Percentiles rank a stretch among this genome's conserved stretches.
phyloP scores from a whole-genome alignment of 2,888 invertebrate genomes.

The Parnassius orleans region DNA sequence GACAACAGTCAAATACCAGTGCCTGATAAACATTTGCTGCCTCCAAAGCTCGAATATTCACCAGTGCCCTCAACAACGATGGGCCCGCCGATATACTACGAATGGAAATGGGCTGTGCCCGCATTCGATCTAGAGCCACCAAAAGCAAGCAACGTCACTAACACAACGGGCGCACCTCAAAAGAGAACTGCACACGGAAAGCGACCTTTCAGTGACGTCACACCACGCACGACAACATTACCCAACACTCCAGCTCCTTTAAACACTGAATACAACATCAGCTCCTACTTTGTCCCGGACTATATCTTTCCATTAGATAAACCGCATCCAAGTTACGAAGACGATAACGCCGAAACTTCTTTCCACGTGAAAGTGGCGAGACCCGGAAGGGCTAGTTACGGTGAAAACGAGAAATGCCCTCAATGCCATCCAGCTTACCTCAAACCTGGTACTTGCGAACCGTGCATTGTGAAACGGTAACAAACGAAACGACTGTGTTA shows the following conservation, averaged over 20 bases:
- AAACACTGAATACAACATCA: slow-evolving; percentile 79
- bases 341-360: slow-evolving; percentile 79
- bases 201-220: slow-evolving; percentile 59
- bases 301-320: slow-evolving; percentile 82
- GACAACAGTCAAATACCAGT: slow-evolving; percentile 36
- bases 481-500: slow-evolving; percentile 14
- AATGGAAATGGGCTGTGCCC: slow-evolving; percentile 85
- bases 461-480: slow-evolving; percentile 81
- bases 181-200: slow-evolving; percentile 46
- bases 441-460: slow-evolving; percentile 83
- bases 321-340: slow-evolving; percentile 81
- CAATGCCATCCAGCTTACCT: slow-evolving; percentile 84
- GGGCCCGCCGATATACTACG: slow-evolving; percentile 83
- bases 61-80: slow-evolving; percentile 71
- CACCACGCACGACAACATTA: slow-evolving; percentile 54
- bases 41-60: slow-evolving; percentile 75
- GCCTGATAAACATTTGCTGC: slow-evolving; percentile 67
- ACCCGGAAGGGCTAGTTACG: slow-evolving; percentile 69
- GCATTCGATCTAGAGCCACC: slow-evolving; percentile 81
- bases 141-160: slow-evolving; percentile 63
- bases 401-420: slow-evolving; percentile 82
- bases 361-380: slow-evolving; percentile 80
- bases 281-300: slow-evolving; percentile 82
- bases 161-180: slow-evolving; percentile 40
- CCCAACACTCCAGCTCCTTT: slow-evolving; percentile 46